Base-by-base conservation (phyloP, 2,888 invertebrate genomes). In the Invenusta paracnida region DNA sequence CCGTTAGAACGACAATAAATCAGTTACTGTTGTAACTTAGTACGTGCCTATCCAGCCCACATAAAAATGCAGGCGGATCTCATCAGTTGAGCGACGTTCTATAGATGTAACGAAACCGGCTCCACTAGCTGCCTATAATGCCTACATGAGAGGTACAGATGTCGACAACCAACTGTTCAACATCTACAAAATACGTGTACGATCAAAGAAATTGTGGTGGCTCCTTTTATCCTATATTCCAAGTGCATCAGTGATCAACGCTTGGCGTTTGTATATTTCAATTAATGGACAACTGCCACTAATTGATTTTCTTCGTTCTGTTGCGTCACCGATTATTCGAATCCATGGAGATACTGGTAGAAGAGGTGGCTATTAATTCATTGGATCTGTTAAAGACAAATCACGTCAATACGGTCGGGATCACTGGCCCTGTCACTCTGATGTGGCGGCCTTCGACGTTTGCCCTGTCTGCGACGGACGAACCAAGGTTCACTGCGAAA, bases 161-260 rank as follows among this genome's bases (percentile, higher is more conserved):
- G 27, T 79, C 23, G 5, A 13, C 29, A 25, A 79, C 29, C 79
- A 79, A 79, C 5, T 79, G 79, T 79, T 79, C 29, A 28, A n/a
- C 79, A 27, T 5, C 29, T 79, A 79, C 79, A 79, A 28, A 28
- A 28, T 79, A 27, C 79, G 79, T 27, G 29, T 79, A n/a, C 79
- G 79, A 79, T 79, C 79, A 28, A 79, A 79, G 29, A 79, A 79
- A 79, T 79, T 11, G 79, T 79, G 79, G 79, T 79, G 79, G 79
- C 79, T 23, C 5, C 48, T 79, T 79, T 79, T 79, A 13, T 79
- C 79, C 5, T 79, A 28, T 23, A 28, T 79, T 79, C 79, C 25
- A 5, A 79, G 79, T 28, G 79, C 79, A n/a, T 23, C 29, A 25
- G 29, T 5, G 23, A 28, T 79, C 27, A 79, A 79, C 23, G 79